Percentiles rank a stretch among this genome's conserved stretches.
phyloP scores from a whole-genome alignment of 2,888 invertebrate genomes.

The Polyommatus icarus region DNA sequence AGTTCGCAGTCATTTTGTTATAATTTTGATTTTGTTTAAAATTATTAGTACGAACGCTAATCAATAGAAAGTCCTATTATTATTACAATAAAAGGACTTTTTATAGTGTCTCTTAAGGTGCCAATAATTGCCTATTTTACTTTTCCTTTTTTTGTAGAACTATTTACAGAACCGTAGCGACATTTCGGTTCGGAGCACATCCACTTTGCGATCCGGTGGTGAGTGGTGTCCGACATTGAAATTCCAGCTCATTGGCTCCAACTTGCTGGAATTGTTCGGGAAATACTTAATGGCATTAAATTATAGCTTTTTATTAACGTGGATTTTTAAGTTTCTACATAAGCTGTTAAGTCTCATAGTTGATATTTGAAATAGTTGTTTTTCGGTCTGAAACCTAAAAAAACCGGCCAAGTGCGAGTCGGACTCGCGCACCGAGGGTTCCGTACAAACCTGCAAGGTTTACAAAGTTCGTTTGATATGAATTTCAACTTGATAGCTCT shows the following conservation, averaged over 20 bases:
- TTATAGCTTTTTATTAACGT: neutral
- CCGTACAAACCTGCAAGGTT: no score
- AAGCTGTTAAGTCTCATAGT: no score
- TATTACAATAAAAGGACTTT: neutral
- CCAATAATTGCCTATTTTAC: no score
- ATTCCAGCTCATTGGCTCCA: neutral
- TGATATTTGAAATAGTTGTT: no score
- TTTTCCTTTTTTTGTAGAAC: neutral
- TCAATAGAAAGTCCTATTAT: neutral
- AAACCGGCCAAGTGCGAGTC: no score
- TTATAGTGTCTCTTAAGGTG: no score
- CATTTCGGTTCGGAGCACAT: neutral
- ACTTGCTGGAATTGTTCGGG: neutral
- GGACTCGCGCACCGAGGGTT: no score
- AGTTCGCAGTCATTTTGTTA: no score
- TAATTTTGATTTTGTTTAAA: no score
- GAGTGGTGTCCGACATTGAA: neutral
- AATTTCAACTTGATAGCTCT: no score
- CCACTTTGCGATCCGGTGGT: conserved; percentile 1
- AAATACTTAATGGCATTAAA: neutral
- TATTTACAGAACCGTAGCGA: neutral
- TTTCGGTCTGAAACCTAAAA: neutral
- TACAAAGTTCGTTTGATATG: no score
- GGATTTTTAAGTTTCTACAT: neutral
- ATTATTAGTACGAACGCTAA: no score